Conservation (phyloP, 2,797 vertebrate genomes). For the Carduelis carduelis region DNA sequence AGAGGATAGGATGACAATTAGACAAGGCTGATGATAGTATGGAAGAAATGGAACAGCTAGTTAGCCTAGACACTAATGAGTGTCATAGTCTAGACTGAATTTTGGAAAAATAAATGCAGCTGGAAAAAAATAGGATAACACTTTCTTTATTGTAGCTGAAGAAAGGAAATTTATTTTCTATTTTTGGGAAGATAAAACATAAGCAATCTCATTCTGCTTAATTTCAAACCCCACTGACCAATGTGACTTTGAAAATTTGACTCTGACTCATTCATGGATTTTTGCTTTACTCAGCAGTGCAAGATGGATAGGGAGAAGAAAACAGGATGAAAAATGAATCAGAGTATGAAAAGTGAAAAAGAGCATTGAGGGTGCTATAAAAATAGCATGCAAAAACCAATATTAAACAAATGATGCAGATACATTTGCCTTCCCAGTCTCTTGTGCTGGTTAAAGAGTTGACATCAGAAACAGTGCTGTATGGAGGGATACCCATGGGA, state of each 20-base stretch:
- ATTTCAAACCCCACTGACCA: slow-evolving; percentile 24
- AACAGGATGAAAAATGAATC: slow-evolving; percentile 37
- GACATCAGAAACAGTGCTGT: neutral
- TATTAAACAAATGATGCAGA: neutral
- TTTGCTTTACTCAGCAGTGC: slow-evolving; percentile 21
- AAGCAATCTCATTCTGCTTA: neutral
- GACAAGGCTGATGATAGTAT: neutral
- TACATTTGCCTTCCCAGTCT: neutral
- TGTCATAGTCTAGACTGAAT: neutral
- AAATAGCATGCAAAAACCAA: slow-evolving; percentile 1
- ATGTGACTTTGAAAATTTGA: slow-evolving; percentile 43
- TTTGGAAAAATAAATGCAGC: neutral
- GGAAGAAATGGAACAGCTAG: neutral
- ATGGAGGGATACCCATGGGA: neutral
- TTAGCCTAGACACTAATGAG: neutral
- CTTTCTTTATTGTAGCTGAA: neutral
- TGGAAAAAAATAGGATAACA: neutral
- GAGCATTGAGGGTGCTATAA: neutral
- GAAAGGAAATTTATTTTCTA: neutral
- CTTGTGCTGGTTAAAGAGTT: neutral
- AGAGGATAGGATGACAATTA: neutral
- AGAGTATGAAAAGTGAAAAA: neutral
- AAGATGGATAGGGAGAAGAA: slow-evolving; percentile 20
- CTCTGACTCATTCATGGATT: slow-evolving; percentile 12
- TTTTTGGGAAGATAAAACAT: neutral